Percentiles rank a stretch among this genome's conserved stretches.
phyloP scores from a whole-genome alignment of 2,797 vertebrate genomes.

The Malurus splendens region DNA sequence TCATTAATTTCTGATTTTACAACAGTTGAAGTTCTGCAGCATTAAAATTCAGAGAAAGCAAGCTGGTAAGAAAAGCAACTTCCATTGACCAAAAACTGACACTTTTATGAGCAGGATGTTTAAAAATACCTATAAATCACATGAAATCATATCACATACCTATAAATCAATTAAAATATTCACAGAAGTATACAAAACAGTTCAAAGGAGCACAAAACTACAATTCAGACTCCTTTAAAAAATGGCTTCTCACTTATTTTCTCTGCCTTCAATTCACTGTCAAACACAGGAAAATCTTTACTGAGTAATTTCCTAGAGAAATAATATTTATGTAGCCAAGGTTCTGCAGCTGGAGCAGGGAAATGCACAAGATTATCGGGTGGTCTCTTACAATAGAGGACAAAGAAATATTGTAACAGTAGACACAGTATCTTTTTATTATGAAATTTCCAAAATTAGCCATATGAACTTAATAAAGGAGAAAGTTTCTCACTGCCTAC shows the following conservation, averaged over 20 bases:
- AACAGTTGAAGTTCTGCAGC: not conserved
- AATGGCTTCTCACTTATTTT: not conserved
- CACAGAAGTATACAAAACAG: constrained; percentile 26
- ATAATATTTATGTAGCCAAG: not conserved
- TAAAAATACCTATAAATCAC: not conserved
- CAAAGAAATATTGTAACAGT: not conserved
- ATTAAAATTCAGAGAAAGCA: constrained; percentile 25
- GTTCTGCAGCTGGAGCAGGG: not conserved
- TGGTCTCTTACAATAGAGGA: not conserved
- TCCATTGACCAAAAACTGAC: constrained; percentile 1
- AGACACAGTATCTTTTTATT: not conserved
- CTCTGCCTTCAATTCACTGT: constrained; percentile 7
- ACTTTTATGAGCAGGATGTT: constrained; percentile 21
- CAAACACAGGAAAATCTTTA: constrained; percentile 27
- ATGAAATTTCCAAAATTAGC: not conserved
- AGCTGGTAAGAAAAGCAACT: constrained; percentile 8
- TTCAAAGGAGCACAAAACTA: constrained; percentile 23
- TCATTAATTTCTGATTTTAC: constrained; percentile 4
- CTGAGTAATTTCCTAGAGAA: constrained; percentile 17
- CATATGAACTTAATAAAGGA: not conserved
- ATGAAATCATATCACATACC: not conserved
- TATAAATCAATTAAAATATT: constrained; percentile 23
- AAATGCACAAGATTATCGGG: not conserved
- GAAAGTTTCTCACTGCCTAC: not conserved
- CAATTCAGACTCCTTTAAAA: constrained; percentile 2